Evolutionary conservation across 1,140 invertebrate species (phyloP), one percentile per base, ranked within the genome.

Genomic region (Euura saliciscinereae): DNA sequence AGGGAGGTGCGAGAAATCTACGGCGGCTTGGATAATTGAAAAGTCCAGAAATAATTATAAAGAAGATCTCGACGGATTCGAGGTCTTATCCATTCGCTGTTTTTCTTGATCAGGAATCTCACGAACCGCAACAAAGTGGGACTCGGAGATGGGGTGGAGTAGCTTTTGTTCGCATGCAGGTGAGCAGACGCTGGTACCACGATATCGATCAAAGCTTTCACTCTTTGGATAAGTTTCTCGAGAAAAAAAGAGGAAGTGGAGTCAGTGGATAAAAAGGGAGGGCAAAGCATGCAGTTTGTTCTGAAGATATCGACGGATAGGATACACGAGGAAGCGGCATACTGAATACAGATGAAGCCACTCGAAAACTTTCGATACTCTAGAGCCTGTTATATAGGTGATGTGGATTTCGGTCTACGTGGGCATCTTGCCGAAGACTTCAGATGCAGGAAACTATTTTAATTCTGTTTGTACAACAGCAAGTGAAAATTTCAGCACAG

Each of bases 331-430:
- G 65, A 10, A 71, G 74, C 73, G 70, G 72, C 71, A 71, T 45
- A 11, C 71, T 74, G 77, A 78, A 78, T 78, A 78, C 73, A 74
- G 76, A 78, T 76, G 45, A 68, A 65, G 64, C 68, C 51, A 72
- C 68, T 74, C 70, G 76, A 76, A 76, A 77, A 75, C 69, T 73
- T 73, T 66, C 74, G 43, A 71, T 65, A 71, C 44, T 71, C 65
- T 45, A 43, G n/a, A 59, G 51, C 51, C 51, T 8, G 51, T 59
- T 59, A 8, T 28, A 28, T 11, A 8, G 6, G 51, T 11, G 6
- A 59, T n/a, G 51, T 59, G 51, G 13, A 59, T 59, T 59, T 59
- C 51, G 28, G 28, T 28, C 28, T 28, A 28, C 28, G 28, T 28
- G 28, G 28, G 28, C 28, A 28, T 28, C 28, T 28, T 28, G 51